Evolutionary conservation across 2,797 vertebrate genomes (phyloP), one percentile per base, ranked within the genome.

Genomic region (Helicolenus hilgendorfi): DNA sequence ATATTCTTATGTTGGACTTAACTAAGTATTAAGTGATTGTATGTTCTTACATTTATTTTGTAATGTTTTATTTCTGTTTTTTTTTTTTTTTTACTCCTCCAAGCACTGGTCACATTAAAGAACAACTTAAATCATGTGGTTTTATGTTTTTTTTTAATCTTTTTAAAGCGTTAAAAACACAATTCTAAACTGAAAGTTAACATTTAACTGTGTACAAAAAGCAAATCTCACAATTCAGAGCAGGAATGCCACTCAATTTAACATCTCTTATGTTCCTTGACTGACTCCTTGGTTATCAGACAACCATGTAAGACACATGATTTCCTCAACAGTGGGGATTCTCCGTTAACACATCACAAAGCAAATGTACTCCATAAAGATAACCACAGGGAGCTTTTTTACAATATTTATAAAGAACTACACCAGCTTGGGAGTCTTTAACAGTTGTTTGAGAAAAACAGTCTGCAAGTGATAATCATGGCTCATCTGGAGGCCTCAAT

Each of bases 391-490:
- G 27, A 64, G 22, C 22, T 81, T 86, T 83, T 68, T 60, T 80
- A 92, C 72, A 93, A 7, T 85, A 91, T 89, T 79, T 91, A 93
- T 79, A 91, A 33, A 24, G 15, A 27, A 67, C 35, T 58, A 55
- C 10, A 31, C 2, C 36, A 5, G 68, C 38, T 29, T 38, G 3
- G 8, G 14, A 79, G 18, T 7, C 20, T 14, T n/a, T 4, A 60
- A 74, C 7, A 59, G 27, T 20, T n/a, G 2, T 72, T 72, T 29
- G 2, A 69, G 18, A 22, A 73, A 84, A 27, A 6, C 1, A 62
- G 20, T 80, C 24, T 26, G 29, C 24, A 72, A 56, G 59, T 13
- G 0, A 45, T 70, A 7, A 6, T 13, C 20, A 15, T 9, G 2
- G 26, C 18, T 81, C 4, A 49, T 20, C 24, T 33, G 0, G 14